Base-by-base conservation (phyloP, 2,113 vertebrate species). In the Aegithalos caudatus region DNA sequence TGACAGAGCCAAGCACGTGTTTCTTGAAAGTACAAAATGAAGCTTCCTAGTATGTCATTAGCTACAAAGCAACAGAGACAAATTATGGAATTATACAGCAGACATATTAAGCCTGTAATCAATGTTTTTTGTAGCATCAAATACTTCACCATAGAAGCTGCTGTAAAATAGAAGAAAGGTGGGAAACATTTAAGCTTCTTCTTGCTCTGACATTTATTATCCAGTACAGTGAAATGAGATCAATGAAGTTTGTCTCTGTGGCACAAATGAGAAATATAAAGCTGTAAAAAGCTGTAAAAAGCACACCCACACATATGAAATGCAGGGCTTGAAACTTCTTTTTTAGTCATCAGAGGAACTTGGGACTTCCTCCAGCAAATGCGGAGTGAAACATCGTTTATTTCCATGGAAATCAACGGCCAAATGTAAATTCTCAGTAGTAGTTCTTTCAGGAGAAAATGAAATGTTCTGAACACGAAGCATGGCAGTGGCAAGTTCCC, bases 361-460 rank as follows among this genome's bases (percentile, higher is more conserved):
- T 29, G 47, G 81, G 71, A 89, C 50, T 92, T 95, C 71, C 89
- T 91, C 70, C 93, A 90, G 84, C 54, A 79, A 82, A 22, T 2
- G 50, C 9, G 1, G 45, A 94, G 58, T 33, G 35, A 72, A 65
- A 72, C 5, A 4, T 67, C 57, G 72, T 61, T 76, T 85, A 42
- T 95, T 96, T 96, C 78, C 85, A 84, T 58, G 73, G 74, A 96
- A 91, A 82, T 80, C 38, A 95, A 95, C 54, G 12, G 16, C 70
- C 51, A 82, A 92, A 81, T 40, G 58, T 45, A 79, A 96, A 65
- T 90, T 85, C 62, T 89, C 71, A 88, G 84, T 72, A 95, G 92
- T 12, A 50, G 70, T 6, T 66, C 50, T 91, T 82, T 61, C 62
- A 87, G 71, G 85, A 54, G 71, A 72, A 93, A 85, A 85, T 13